Evolutionary conservation across 2,113 vertebrate species (phyloP).

Genomic region (Bufo bufo): DNA sequence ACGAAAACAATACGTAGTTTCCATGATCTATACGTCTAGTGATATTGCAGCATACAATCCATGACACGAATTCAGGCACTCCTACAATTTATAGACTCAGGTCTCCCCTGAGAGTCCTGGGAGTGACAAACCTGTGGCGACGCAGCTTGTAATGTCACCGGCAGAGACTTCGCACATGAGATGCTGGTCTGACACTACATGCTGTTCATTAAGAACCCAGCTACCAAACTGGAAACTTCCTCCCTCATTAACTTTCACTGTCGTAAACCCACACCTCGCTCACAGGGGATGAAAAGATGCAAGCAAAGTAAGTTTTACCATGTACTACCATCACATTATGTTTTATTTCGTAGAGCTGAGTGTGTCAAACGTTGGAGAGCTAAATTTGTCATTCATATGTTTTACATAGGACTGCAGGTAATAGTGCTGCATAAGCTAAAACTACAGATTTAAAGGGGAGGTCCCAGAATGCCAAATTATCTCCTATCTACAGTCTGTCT

Average conservation of each 20-base stretch:
- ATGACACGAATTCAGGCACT: conserved; percentile 36
- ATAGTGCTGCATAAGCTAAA: not conserved
- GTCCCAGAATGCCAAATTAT: no score
- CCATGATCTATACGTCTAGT: not conserved
- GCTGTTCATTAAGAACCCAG: not conserved
- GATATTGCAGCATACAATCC: conserved; percentile 6
- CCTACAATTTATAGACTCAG: conserved; percentile 3
- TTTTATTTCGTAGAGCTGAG: not conserved
- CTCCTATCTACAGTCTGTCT: no score
- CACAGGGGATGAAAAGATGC: conserved; percentile 16
- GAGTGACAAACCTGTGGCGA: not conserved
- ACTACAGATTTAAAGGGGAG: no score
- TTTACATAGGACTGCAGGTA: not conserved
- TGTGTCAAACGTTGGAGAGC: not conserved
- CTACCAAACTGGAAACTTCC: conserved; percentile 9
- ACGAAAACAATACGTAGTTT: conserved; percentile 28
- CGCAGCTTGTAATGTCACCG: not conserved
- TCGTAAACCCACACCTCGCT: not conserved
- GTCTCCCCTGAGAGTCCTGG: not conserved
- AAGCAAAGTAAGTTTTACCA: not conserved
- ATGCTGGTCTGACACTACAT: not conserved
- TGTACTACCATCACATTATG: not conserved
- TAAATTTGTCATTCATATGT: not conserved
- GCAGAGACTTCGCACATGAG: not conserved
- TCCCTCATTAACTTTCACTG: conserved; percentile 8